Evolutionary conservation across 2,888 invertebrate species (phyloP).

Genomic region (Phrixothrix hirtus): DNA sequence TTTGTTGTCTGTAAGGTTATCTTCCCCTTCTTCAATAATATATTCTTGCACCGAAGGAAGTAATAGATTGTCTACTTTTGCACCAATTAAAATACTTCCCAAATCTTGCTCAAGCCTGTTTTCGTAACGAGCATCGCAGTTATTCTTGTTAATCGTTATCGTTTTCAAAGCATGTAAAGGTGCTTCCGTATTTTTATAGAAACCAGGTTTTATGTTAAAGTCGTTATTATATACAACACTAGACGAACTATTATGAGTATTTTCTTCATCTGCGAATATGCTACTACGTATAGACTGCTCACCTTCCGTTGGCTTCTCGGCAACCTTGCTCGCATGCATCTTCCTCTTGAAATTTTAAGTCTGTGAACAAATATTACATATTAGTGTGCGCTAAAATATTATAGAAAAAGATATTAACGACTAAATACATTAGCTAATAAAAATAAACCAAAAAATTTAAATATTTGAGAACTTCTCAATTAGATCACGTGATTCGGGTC

Average conservation of each 20-base stretch:
- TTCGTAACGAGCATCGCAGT: background rate
- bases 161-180: background rate
- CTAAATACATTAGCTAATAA: no score
- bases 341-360: background rate
- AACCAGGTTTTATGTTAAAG: background rate
- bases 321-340: background rate
- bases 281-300: background rate
- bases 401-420: no score
- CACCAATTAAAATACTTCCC: background rate
- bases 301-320: background rate
- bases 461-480: no score
- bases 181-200: background rate
- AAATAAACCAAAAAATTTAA: no score
- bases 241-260: background rate
- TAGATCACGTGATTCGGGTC: no score
- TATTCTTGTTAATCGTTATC: background rate
- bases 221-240: background rate
- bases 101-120: background rate
- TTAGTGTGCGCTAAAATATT: no score
- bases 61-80: background rate
- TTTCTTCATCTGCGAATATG: background rate
- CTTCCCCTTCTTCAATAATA: background rate
- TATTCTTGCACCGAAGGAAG: background rate
- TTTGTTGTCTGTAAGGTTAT: conserved; percentile 1
- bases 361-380: background rate